Percentiles rank a stretch among this genome's conserved stretches.
Evolutionary conservation across 2,888 invertebrate genomes (phyloP).

Genomic region (Amiota mariae): DNA sequence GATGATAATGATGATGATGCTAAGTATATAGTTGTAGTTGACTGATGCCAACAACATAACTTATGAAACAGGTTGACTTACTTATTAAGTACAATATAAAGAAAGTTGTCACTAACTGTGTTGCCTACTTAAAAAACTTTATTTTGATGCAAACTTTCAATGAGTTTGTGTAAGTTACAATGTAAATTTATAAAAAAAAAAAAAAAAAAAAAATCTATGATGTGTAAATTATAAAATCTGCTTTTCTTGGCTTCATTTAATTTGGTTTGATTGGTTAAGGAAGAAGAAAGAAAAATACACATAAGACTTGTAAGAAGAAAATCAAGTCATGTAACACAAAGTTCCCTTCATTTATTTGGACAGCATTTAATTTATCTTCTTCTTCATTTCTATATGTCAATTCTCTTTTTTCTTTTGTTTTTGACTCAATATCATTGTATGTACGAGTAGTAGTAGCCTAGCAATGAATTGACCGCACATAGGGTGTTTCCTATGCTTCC

Average conservation of each 20-base stretch:
- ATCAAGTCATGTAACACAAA: background rate
- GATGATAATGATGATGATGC: background rate
- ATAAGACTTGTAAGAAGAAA: too few species aligned
- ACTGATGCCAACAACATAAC: constrained; percentile 51
- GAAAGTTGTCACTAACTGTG: background rate
- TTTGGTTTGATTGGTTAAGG: too few species aligned
- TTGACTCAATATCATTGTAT: background rate
- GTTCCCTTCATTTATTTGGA: background rate
- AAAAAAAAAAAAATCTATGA: too few species aligned
- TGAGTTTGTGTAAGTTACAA: constrained; percentile 22
- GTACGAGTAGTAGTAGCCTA: too few species aligned
- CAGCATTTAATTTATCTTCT: constrained; percentile 33
- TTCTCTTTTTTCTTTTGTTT: too few species aligned
- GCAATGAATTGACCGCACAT: constrained; percentile 3
- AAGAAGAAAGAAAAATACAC: too few species aligned
- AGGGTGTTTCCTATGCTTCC: background rate
- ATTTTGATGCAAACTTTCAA: constrained; percentile 8
- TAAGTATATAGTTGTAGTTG: background rate
- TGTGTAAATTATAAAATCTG: too few species aligned
- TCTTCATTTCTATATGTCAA: background rate
- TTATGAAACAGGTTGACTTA: constrained; percentile 60
- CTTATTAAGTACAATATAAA: constrained; percentile 29
- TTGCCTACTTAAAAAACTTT: background rate
- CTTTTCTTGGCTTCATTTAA: too few species aligned
- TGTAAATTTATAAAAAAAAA: constrained; percentile 26